Percentiles rank a stretch among this genome's conserved stretches.
These are phyloP conservation scores for Bombyx mori DNA, from an alignment of 1,140 invertebrate species.

Conservation along the genomic window ASM3026992v2 NC_085128.1:7103501-7104000, in stretches of 20 bases:
- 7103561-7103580: constrained; percentile 11
- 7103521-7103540: constrained; percentile 6
- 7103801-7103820: no score
- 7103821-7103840: no score
- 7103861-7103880: no score
- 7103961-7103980: no score
- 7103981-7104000: no score
- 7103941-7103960: no score
- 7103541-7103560: constrained; percentile 21
- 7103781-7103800: constrained; percentile 4
- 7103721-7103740: constrained; percentile 59
- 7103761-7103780: constrained; percentile 45
- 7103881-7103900: no score
- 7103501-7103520: no score
- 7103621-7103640: constrained; percentile 65
- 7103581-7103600: constrained; percentile 47
- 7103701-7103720: constrained; percentile 68
- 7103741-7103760: constrained; percentile 60
- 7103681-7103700: constrained; percentile 68
- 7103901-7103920: no score
- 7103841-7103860: no score
- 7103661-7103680: constrained; percentile 65
- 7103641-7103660: constrained; percentile 71
- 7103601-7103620: constrained; percentile 62
- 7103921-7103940: no score